Conservation (phyloP, 1,140 invertebrate species). For the Conus betulinus region DNA sequence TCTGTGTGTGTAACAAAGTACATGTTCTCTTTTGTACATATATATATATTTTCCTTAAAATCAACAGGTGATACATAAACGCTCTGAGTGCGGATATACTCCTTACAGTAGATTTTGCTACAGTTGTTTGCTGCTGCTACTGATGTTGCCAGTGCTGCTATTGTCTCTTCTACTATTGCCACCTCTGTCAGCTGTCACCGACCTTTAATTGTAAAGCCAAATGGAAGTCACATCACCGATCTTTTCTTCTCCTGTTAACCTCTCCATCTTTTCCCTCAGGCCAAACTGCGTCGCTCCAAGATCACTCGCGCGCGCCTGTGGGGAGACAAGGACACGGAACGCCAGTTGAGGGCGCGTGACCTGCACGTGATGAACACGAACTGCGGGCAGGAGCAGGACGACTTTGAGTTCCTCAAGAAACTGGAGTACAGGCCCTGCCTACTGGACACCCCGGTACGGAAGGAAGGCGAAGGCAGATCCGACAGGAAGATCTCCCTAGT, state of each 20-base stretch:
- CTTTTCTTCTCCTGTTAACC: no score
- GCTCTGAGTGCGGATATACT: no score
- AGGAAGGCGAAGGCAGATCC: background rate
- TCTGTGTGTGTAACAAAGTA: background rate
- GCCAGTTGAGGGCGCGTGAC: constrained; percentile 48
- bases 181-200: no score
- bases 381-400: constrained; percentile 46
- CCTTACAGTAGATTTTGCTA: no score
- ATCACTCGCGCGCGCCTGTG: constrained; percentile 50
- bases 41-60: no score
- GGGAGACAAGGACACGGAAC: constrained; percentile 53
- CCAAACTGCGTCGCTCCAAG: constrained; percentile 52
- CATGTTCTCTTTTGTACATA: background rate
- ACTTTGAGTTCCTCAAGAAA: constrained; percentile 56
- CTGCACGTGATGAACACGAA: constrained; percentile 54
- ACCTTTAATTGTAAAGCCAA: no score
- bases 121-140: no score
- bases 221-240: no score
- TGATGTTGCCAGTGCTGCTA: no score
- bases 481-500: background rate
- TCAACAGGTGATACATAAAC: no score
- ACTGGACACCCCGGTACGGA: background rate
- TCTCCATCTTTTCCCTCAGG: background rate
- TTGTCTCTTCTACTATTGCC: no score
- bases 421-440: constrained; percentile 36